A percentile compares a stretch with the other conserved stretches of the same genome.
These are phyloP conservation scores for Lutjanus argentimaculatus DNA, from an alignment of 2,797 vertebrate species.

Conservation along the genomic window DNA sequence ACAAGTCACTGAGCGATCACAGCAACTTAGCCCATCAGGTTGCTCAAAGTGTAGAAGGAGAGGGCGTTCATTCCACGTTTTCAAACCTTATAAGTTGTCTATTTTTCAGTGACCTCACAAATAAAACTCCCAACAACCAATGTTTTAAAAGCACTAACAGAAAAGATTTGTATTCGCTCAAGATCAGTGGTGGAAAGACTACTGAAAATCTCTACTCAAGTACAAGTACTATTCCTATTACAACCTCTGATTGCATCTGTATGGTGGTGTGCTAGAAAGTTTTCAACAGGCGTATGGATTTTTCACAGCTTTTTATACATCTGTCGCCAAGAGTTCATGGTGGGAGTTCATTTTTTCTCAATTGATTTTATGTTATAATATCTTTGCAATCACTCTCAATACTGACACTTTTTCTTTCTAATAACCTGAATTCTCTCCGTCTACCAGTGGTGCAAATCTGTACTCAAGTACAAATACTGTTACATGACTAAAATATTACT, in stretches of 20 bases:
- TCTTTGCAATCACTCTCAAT: not conserved
- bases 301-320: slow-evolving; percentile 13
- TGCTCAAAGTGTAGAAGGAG: too few relatives aligned
- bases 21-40: not conserved
- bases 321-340: not conserved
- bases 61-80: too few relatives aligned
- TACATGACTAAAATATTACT: too few relatives aligned
- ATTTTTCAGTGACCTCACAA: too few relatives aligned
- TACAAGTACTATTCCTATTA: not conserved
- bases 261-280: not conserved
- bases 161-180: too few relatives aligned
- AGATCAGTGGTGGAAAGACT: too few relatives aligned
- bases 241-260: slow-evolving; percentile 46
- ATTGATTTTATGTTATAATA: not conserved
- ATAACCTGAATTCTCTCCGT: not conserved
- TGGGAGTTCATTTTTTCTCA: not conserved
- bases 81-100: too few relatives aligned
- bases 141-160: too few relatives aligned
- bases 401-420: not conserved
- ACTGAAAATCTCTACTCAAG: too few relatives aligned
- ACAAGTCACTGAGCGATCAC: not conserved
- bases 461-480: too few relatives aligned
- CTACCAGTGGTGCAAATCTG: not conserved
- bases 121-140: too few relatives aligned
- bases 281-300: slow-evolving; percentile 13